Conservation (phyloP, 2,888 invertebrate genomes). For the Lepidocyrtoides sp. region DNA sequence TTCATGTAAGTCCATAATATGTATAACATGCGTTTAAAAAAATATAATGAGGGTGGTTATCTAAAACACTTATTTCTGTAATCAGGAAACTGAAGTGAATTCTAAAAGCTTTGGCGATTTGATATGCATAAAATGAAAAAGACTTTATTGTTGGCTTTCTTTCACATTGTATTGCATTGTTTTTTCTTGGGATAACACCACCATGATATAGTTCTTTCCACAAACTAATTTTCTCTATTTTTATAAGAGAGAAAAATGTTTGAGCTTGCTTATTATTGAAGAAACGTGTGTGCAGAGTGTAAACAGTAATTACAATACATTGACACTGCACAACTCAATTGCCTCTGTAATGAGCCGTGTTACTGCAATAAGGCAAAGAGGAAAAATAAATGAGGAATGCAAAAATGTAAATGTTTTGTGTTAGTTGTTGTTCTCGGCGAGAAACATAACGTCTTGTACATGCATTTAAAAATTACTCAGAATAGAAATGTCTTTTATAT, state of each 20-base stretch:
- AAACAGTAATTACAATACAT: conserved; percentile 23
- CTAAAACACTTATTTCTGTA: not conserved
- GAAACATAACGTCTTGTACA: not conserved
- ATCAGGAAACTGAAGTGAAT: not conserved
- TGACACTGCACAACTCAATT: not conserved
- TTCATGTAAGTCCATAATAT: not conserved
- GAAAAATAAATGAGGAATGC: not conserved
- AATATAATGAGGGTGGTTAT: not conserved
- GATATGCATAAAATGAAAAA: too few relatives aligned
- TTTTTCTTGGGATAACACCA: not conserved
- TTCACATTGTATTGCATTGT: not conserved
- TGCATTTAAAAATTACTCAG: not conserved
- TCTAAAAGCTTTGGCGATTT: too few relatives aligned
- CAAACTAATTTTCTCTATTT: not conserved
- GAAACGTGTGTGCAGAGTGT: not conserved
- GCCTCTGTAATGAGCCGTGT: conserved; percentile 14
- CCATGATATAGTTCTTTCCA: not conserved
- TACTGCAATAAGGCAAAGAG: not conserved
- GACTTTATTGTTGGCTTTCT: not conserved
- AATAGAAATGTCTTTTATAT: not conserved
- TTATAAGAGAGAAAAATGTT: too few relatives aligned
- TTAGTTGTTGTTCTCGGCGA: conserved; percentile 17
- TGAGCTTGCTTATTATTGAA: not conserved
- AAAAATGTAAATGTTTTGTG: not conserved
- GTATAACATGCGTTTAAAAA: not conserved